These are phyloP conservation scores for Diarsia mendica DNA, from an alignment of 2,888 invertebrate species.

Conservation along the genomic window DNA sequence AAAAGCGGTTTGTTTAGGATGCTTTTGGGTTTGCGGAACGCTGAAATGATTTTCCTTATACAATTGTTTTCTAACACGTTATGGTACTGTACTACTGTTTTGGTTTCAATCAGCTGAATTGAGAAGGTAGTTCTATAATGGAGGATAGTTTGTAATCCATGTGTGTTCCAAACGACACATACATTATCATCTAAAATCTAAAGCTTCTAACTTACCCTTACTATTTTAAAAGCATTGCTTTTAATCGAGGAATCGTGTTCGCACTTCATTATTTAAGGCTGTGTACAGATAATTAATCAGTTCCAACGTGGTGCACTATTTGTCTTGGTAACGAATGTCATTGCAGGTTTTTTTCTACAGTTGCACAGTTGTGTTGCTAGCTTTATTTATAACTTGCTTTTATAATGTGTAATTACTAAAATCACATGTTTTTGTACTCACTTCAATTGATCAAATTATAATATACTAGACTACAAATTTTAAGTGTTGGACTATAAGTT, in stretches of 20 bases:
- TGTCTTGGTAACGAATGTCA: slow-evolving; percentile 57
- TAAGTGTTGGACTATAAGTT: too few species aligned
- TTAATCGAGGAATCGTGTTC: slow-evolving; percentile 55
- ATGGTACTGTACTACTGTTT: too few species aligned
- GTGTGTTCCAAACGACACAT: not conserved
- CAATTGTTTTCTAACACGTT: slow-evolving; percentile 18
- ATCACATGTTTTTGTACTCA: not conserved
- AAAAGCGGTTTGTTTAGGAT: slow-evolving; percentile 21
- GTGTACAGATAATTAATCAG: slow-evolving; percentile 60
- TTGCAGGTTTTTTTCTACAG: slow-evolving; percentile 50
- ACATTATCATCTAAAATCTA: slow-evolving; percentile 4
- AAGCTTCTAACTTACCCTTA: slow-evolving; percentile 16
- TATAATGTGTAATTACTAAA: not conserved
- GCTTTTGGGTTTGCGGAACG: slow-evolving; percentile 4
- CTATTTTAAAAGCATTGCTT: slow-evolving; percentile 30
- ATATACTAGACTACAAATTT: too few species aligned
- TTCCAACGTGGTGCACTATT: slow-evolving; percentile 51
- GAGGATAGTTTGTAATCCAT: not conserved
- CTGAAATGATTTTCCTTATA: slow-evolving; percentile 17
- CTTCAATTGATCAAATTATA: too few species aligned
- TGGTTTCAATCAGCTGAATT: slow-evolving; percentile 32
- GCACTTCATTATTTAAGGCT: slow-evolving; percentile 58
- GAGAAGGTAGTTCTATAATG: not conserved
- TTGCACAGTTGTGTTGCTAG: slow-evolving; percentile 38
- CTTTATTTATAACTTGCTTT: slow-evolving; percentile 51